These are phyloP conservation scores for Rhipidura dahli DNA, from an alignment of 2,113 vertebrate genomes.

Conservation along the genomic window DNA sequence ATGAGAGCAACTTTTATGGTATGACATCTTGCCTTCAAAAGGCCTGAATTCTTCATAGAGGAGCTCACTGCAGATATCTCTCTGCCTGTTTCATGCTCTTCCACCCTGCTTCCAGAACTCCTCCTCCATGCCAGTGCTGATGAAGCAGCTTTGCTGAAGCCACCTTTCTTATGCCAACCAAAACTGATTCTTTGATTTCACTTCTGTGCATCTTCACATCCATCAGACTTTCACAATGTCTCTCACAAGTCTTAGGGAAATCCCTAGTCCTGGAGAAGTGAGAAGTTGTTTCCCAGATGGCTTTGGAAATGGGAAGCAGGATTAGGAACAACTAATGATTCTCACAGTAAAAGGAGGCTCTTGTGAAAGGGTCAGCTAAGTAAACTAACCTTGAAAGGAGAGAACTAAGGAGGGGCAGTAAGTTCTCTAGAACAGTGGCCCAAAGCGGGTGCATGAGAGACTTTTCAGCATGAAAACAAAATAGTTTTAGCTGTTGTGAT, in stretches of 20 bases:
- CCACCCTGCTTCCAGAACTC: not conserved
- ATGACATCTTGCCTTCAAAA: not conserved
- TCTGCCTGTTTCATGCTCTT: not conserved
- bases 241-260: not conserved
- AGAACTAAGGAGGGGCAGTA: not conserved
- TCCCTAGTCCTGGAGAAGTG: not conserved
- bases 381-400: not conserved
- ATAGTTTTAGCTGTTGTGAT: not conserved
- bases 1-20: not conserved
- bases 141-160: not conserved
- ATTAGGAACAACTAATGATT: not conserved
- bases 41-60: not conserved
- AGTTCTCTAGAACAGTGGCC: not conserved
- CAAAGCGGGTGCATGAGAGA: not conserved
- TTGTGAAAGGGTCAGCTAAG: not conserved
- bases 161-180: not conserved
- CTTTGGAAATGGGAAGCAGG: not conserved
- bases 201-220: not conserved
- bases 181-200: not conserved
- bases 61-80: not conserved
- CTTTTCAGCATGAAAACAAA: not conserved
- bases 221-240: not conserved
- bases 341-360: not conserved
- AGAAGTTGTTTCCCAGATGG: not conserved
- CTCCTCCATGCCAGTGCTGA: not conserved